Conservation (phyloP, 23 tunicate species). For the Phallusia fumigata region DNA sequence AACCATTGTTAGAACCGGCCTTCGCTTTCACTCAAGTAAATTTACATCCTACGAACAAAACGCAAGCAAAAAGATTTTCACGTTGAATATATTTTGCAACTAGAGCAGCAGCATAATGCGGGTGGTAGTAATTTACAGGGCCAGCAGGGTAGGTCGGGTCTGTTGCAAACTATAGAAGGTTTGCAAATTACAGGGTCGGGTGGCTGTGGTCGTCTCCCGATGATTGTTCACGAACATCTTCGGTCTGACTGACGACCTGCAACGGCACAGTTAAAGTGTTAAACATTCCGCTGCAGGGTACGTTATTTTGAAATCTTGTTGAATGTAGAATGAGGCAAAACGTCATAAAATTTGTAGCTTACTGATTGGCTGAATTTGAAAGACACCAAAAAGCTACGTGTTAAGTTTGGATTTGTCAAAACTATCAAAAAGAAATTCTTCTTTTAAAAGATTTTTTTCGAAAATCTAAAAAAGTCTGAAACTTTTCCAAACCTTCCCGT, state of each 20-base stretch:
- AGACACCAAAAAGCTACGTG: no score
- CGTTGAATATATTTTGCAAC: neutral
- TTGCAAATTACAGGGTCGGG: conserved; percentile 24
- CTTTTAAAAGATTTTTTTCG: no score
- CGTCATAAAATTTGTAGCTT: no score
- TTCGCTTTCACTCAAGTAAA: conserved; percentile 1
- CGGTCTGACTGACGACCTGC: conserved; percentile 91
- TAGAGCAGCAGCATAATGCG: neutral
- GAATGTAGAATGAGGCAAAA: no score
- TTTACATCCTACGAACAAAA: neutral
- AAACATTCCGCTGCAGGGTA: no score
- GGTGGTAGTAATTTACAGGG: conserved; percentile 3
- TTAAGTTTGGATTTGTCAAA: no score
- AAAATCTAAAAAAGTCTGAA: no score
- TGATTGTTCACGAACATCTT: conserved; percentile 95
- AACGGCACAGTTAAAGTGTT: neutral
- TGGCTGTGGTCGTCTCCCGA: conserved; percentile 35
- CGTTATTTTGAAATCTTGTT: no score
- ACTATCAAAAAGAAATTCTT: no score
- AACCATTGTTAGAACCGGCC: conserved; percentile 9
- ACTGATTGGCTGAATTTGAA: no score
- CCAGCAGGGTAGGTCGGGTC: neutral
- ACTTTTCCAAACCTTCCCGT: conserved; percentile 96
- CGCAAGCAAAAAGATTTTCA: conserved; percentile 1
- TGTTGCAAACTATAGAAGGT: neutral